Base-by-base conservation (phyloP, 2,113 vertebrate species). In the Nycticryphes semicollaris region DNA sequence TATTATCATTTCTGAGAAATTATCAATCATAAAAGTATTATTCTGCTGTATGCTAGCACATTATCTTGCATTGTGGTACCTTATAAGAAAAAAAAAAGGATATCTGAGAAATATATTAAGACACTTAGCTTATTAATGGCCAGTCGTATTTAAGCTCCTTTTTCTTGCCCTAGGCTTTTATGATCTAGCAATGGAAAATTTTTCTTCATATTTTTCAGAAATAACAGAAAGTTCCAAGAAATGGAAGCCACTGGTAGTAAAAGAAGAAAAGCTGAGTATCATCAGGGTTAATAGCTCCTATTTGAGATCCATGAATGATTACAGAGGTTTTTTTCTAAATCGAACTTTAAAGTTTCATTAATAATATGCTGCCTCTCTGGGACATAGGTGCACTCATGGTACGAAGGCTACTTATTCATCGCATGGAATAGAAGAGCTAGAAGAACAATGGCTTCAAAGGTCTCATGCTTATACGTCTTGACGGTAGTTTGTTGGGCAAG, bases 401-500 rank as follows among this genome's bases (percentile, higher is more conserved):
- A 97, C 96, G 62, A 97, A 98, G 97, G 97, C 94, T 96, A 92
- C 95, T 97, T 98, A 95, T 98, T 98, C 97, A 92, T 17, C 95
- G 95, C 85, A 87, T 85, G 92, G 93, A 97, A 96, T 98, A 98
- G 97, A 98, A 97, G 95, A 98, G 96, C 97, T 97, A 97, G 96
- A 97, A 96, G 98, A 98, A 99, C 98, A 98, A 99, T 99, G 99
- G 98, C 99, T 98, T 99, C 99, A 78, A 99, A 99, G 96, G 99
- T 99, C 84, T 99, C 99, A 78, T 99, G 99, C 95, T 98, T 99
- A 23, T 99, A 99, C 37, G 94, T 99, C 92, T 95, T 99, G 98
- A 99, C 99, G 39, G 99, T 99, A 66, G 99, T 99, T 96, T 99
- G 99, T 93, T 99, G 99, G 99, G 99, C 99, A 82, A 99, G 99